Conservation (phyloP, 1,140 invertebrate genomes). For the Diprion similis region DNA sequence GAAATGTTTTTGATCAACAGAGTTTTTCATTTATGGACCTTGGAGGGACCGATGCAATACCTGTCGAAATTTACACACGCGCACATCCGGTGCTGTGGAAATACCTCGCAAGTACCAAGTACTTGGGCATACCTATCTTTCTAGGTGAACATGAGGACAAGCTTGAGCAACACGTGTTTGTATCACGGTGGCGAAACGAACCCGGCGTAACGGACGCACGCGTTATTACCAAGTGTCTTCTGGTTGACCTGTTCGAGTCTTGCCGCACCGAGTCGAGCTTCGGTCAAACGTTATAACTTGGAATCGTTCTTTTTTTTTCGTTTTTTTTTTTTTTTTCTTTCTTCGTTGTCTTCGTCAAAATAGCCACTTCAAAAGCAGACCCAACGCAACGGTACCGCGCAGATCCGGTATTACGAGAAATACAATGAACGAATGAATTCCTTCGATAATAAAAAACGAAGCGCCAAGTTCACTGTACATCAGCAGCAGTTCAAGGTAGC, state of each 20-base stretch:
- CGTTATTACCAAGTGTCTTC: background rate
- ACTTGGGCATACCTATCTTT: background rate
- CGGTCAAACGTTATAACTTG: background rate
- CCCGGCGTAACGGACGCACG: constrained; percentile 1
- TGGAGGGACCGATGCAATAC: too few relatives aligned
- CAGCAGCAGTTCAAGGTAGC: too few relatives aligned
- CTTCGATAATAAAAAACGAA: background rate
- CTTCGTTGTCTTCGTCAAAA: background rate
- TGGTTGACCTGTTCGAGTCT: background rate
- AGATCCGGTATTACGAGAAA: constrained; percentile 24
- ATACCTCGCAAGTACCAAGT: background rate
- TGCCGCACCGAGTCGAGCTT: background rate
- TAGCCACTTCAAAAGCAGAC: background rate
- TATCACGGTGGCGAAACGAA: background rate
- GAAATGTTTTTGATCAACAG: too few relatives aligned
- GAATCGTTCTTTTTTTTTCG: background rate
- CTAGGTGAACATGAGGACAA: background rate
- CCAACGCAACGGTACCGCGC: background rate
- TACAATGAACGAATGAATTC: constrained; percentile 28
- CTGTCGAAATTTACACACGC: too few relatives aligned
- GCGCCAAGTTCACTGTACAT: too few relatives aligned
- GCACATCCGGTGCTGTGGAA: too few relatives aligned
- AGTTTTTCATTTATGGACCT: too few relatives aligned
- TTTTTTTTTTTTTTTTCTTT: background rate
- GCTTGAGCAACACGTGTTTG: constrained; percentile 1